Base-by-base conservation (phyloP, 2,888 invertebrate species). In the Beris morrisii region DNA sequence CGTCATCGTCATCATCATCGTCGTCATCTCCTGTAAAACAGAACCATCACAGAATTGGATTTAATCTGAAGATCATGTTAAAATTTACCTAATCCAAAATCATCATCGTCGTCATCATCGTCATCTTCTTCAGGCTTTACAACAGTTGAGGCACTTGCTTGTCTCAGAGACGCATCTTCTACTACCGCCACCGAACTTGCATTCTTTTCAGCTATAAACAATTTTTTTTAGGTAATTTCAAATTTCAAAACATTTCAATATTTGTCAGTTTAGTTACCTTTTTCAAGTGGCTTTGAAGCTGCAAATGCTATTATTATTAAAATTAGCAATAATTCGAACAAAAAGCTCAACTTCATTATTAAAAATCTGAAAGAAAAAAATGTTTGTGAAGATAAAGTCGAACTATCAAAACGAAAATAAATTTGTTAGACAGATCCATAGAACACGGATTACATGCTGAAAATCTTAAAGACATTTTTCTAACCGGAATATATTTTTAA, bases 51-150 rank as follows among this genome's bases (percentile, higher is more conserved):
- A 2, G 22, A 22, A 22, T 22, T 22, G 22, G 22, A 22, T 22
- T 22, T 22, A 22, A 2, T 22, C 22, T 22, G 22, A 22, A 22
- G 3, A 22, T 22, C 22, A 3, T 2, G 22, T 22, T 2, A 22
- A 22, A 22, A 22, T 38, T 46, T 48, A 59, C 58, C 58, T 12
- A 59, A 48, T 59, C 58, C 58, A n/a, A 59, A 59, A 46, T 46
- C 32, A 31, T 59, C 58, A 31, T 59, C 58, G 30, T 59, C 58
- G 30, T 58, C 58, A 43, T 59, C 58, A 13, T 59, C 58, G 5
- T 59, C 58, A 46, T 32, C 46, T 6, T 28, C 4, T 6, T 28
- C 4, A 48, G 58, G 58, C 31, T 59, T 59, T 9, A 7, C 44
- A 13, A 15, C 7, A 7, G 22, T 59, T 30, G 4, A 46, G 7